These are phyloP conservation scores for Ctenochaetus hawaiiensis DNA, from an alignment of 2,797 vertebrate species.

Conservation along the genomic window DNA sequence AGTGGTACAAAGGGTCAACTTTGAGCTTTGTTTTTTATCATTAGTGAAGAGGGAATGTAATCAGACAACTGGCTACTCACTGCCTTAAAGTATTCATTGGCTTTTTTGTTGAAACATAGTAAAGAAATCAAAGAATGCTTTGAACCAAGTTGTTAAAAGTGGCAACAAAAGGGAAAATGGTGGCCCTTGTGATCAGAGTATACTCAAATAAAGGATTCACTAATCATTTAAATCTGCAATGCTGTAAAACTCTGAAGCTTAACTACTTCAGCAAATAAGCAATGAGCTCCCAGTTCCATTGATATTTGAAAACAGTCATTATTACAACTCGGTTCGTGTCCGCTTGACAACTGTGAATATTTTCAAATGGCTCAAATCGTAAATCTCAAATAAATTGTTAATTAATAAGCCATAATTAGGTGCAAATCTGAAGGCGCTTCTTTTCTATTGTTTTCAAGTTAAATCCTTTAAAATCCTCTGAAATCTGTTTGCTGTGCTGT, in stretches of 20 bases:
- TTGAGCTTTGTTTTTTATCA: slow-evolving; percentile 31
- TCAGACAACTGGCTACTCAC: slow-evolving; percentile 36
- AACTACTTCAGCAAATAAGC: neutral
- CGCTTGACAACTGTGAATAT: neutral
- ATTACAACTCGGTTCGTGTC: neutral
- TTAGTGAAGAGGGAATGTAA: slow-evolving; percentile 19
- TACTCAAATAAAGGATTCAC: slow-evolving; percentile 14
- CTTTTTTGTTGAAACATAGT: slow-evolving; percentile 18
- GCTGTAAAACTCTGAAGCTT: slow-evolving; percentile 5
- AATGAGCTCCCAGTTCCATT: neutral
- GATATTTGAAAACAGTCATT: neutral
- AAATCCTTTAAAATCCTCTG: slow-evolving; percentile 40
- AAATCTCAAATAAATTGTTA: slow-evolving; percentile 22
- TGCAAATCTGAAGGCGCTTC: slow-evolving; percentile 14
- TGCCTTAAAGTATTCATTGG: slow-evolving; percentile 30
- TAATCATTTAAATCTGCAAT: slow-evolving; percentile 15
- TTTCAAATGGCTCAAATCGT: slow-evolving; percentile 16
- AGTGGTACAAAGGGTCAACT: slow-evolving; percentile 12
- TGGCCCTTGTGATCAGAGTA: slow-evolving; percentile 2
- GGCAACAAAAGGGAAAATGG: slow-evolving; percentile 25
- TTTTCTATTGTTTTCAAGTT: neutral
- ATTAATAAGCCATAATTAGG: slow-evolving; percentile 29
- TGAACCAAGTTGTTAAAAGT: slow-evolving; percentile 24
- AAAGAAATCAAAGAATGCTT: slow-evolving; percentile 42
- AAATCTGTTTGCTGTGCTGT: slow-evolving; percentile 35